These are phyloP conservation scores for Seriola dumerili DNA, from an alignment of 2,113 vertebrate genomes.

Conservation along the genomic window DNA sequence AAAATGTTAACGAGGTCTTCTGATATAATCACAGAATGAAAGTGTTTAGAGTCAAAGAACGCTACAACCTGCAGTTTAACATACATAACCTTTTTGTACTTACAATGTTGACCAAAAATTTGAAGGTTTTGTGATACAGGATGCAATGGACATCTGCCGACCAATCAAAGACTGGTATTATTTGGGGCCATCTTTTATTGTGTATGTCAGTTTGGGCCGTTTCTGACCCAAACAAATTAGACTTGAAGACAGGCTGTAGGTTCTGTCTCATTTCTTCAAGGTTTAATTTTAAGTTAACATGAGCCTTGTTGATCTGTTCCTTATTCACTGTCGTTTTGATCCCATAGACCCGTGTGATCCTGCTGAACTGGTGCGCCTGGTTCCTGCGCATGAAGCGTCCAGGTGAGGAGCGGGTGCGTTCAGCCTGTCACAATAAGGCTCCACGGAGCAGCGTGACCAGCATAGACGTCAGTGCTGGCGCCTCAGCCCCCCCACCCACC, in stretches of 20 bases:
- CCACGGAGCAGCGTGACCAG: constrained; percentile 89
- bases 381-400: constrained; percentile 97
- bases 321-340: not conserved
- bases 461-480: constrained; percentile 84
- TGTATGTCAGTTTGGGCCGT: not conserved
- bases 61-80: not conserved
- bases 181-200: not conserved
- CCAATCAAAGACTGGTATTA: not conserved
- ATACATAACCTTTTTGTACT: not conserved
- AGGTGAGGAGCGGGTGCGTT: constrained; percentile 89
- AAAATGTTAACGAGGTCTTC: not conserved
- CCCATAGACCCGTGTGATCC: constrained; percentile 90
- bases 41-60: not conserved
- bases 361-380: constrained; percentile 98
- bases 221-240: not conserved
- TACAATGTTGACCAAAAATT: too few relatives aligned
- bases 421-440: constrained; percentile 89
- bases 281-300: not conserved
- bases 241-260: too few relatives aligned
- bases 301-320: not conserved
- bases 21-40: not conserved
- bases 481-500: constrained; percentile 78
- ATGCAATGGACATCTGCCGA: not conserved
- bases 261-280: not conserved
- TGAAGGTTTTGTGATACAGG: too few relatives aligned